phyloP scores from a whole-genome alignment of 1,140 invertebrate species.

The Olivierus martensii region DNA sequence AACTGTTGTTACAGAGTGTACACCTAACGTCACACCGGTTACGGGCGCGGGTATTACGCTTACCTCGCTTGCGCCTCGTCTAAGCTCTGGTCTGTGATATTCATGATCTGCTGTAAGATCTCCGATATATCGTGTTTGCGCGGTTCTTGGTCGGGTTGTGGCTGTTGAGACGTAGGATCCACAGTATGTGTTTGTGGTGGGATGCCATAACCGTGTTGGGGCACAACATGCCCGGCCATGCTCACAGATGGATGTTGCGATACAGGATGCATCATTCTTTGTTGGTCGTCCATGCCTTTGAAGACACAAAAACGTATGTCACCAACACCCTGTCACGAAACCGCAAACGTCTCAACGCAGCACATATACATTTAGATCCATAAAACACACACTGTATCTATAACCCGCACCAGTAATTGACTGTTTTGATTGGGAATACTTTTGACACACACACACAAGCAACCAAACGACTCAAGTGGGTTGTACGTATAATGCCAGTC shows the following conservation, averaged over 20 bases:
- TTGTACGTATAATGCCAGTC: slow-evolving; percentile 26
- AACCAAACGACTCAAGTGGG: slow-evolving; percentile 21
- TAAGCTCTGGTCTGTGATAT: slow-evolving; percentile 92
- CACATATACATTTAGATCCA: too few relatives aligned
- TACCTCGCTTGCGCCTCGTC: slow-evolving; percentile 94
- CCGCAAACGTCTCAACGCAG: too few relatives aligned
- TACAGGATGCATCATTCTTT: slow-evolving; percentile 37
- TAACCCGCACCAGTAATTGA: slow-evolving; percentile 1
- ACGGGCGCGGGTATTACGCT: not conserved
- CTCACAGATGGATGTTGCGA: slow-evolving; percentile 30
- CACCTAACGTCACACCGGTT: too few relatives aligned
- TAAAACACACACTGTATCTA: too few relatives aligned
- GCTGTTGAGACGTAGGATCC: slow-evolving; percentile 24
- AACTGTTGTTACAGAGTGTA: not conserved
- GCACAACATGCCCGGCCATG: slow-evolving; percentile 29
- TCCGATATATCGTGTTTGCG: slow-evolving; percentile 31
- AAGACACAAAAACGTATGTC: too few relatives aligned
- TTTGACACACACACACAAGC: slow-evolving; percentile 23
- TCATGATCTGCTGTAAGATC: slow-evolving; percentile 92
- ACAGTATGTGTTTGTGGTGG: slow-evolving; percentile 7
- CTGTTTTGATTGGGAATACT: slow-evolving; percentile 21
- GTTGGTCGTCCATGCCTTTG: slow-evolving; percentile 27
- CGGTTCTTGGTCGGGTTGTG: slow-evolving; percentile 31
- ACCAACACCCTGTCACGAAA: slow-evolving; percentile 1
- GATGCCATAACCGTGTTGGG: slow-evolving; percentile 25